Evolutionary conservation across 2,113 vertebrate genomes (phyloP).

Genomic region (Cheirogaleus medius): DNA sequence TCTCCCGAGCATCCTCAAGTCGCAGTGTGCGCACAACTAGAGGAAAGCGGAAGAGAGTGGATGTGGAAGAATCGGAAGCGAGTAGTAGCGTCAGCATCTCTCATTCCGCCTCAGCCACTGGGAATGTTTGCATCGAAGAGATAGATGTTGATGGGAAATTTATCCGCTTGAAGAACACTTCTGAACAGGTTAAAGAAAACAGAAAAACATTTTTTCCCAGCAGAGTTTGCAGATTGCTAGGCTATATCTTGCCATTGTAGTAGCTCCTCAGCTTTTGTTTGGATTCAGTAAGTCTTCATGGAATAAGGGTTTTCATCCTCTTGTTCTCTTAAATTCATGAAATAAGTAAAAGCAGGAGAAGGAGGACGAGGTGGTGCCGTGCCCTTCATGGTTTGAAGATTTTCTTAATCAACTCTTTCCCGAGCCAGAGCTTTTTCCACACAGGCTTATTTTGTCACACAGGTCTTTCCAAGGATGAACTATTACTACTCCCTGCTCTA

Average conservation of each 20-base stretch:
- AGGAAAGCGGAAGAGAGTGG: constrained; percentile 91
- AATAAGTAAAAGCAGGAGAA: not conserved
- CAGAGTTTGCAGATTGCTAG: not conserved
- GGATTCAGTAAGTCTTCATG: not conserved
- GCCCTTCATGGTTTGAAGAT: not conserved
- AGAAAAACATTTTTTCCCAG: not conserved
- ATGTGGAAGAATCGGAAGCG: constrained; percentile 92
- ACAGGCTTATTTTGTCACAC: not conserved
- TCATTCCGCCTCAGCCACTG: constrained; percentile 92
- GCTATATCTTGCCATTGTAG: rapidly evolving
- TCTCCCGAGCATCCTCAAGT: constrained; percentile 91
- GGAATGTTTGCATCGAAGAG: constrained; percentile 90
- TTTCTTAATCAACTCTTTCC: not conserved
- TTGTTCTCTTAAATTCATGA: not conserved
- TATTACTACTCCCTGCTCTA: not conserved
- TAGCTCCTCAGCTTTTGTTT: not conserved
- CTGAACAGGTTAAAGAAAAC: constrained; percentile 87
- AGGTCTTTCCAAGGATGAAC: not conserved
- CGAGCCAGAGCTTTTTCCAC: not conserved
- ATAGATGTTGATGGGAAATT: constrained; percentile 95
- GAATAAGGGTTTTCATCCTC: not conserved
- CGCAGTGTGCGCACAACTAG: constrained; percentile 87
- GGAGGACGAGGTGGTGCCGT: not conserved
- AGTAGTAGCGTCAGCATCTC: constrained; percentile 93
- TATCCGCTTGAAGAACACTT: constrained; percentile 91